Evolutionary conservation across 2,113 vertebrate genomes (phyloP), one percentile per base, ranked within the genome.

Genomic region (Balaenoptera acutorostrata): DNA sequence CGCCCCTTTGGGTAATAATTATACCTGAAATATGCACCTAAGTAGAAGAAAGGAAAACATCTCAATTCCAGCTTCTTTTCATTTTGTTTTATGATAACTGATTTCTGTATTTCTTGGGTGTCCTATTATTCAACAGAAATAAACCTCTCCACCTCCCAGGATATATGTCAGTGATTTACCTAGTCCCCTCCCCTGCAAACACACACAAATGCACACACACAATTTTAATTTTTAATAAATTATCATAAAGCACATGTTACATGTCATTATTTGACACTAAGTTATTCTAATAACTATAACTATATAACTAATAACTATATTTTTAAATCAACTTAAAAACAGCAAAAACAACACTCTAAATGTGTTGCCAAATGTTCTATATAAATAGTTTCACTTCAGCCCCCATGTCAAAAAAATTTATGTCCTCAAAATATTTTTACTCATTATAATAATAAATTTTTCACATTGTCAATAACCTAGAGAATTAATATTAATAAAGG

Each of bases 241-340:
- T 96, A 95, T 49, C 83, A 97, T 97, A 97, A 97, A 98, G 81
- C 66, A 87, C 75, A 87, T 68, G 87, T 92, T 97, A 91, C 64
- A 96, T 74, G 92, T 95, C 75, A 96, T 97, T 25, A 0, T 92
- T 93, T 74, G 3, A 3, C 59, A 95, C 84, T 97, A 94, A 97
- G 95, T 98, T 91, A 94, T 95, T 97, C 88, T 96, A 98, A 97
- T 93, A 98, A 98, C 97, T 81, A 75, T 83, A 74, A 98, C 97
- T 81, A 75, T 83, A 74, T 93, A 36, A 36, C 88, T 96, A 98
- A 97, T 93, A 98, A 98, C 97, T 81, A 75, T 83, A 74, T 93
- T 93, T 84, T 81, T 95, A 97, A 98, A 97, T 98, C 95, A 98
- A 96, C 75, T 97, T 96, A 94, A 86, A 98, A 97, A 95, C 95